phyloP scores from a whole-genome alignment of 2,797 vertebrate species.

The Phaenicophaeus curvirostris region DNA sequence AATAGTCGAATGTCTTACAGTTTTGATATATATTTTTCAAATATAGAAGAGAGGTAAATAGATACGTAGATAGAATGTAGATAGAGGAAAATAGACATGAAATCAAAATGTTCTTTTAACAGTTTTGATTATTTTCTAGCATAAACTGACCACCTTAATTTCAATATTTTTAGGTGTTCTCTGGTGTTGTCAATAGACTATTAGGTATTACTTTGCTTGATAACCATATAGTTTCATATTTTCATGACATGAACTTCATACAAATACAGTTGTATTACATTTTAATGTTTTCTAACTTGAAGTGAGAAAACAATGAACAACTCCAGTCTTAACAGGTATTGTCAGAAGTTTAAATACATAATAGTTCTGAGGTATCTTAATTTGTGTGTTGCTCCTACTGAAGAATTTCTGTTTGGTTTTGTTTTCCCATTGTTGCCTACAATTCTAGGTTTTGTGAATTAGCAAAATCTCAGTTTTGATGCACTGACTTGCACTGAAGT shows the following conservation, averaged over 20 bases:
- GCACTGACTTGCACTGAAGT: background rate
- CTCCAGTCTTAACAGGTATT: background rate
- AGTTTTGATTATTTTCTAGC: background rate
- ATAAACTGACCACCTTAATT: background rate
- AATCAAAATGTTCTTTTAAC: background rate
- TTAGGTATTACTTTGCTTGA: background rate
- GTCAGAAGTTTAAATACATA: background rate
- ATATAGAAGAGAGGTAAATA: too few relatives aligned
- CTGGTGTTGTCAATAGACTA: background rate
- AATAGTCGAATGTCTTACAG: accelerated
- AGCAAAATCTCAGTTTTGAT: background rate
- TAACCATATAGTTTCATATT: background rate
- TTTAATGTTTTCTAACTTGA: background rate
- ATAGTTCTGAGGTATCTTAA: background rate
- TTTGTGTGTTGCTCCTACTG: background rate
- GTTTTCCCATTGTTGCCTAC: background rate
- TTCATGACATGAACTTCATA: background rate
- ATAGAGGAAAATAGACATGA: background rate
- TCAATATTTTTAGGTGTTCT: background rate
- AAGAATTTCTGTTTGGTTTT: background rate
- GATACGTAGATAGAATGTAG: background rate
- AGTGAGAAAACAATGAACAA: background rate
- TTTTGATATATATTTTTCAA: background rate
- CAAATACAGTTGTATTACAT: background rate
- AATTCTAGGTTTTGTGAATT: background rate